A percentile compares a stretch with the other conserved stretches of the same genome.
phyloP scores from a whole-genome alignment of 2,113 vertebrate species.

The Mesoclemmys tuberculata region DNA sequence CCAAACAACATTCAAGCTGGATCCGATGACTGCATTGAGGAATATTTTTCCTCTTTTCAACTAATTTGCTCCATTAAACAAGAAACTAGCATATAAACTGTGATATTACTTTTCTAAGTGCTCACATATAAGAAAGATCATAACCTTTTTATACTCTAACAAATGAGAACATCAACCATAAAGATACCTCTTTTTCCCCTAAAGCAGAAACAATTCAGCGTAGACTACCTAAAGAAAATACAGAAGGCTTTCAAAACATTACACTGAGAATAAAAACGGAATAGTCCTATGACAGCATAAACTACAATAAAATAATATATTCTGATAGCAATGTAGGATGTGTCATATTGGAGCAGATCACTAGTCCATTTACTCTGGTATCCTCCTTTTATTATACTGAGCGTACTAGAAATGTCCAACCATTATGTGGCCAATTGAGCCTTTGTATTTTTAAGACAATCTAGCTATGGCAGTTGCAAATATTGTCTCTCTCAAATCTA shows the following conservation, averaged over 20 bases:
- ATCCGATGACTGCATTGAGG: background rate
- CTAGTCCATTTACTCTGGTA: background rate
- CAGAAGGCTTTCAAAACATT: background rate
- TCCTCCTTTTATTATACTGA: background rate
- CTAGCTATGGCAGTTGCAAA: background rate
- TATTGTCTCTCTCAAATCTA: rapidly evolving
- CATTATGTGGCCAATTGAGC: background rate
- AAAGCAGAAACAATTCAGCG: background rate
- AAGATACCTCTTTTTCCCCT: background rate
- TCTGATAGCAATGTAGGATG: background rate
- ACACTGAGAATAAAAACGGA: background rate
- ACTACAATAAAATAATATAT: background rate
- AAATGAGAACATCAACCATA: background rate
- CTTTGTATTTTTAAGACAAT: background rate
- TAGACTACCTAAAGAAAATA: background rate
- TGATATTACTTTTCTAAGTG: background rate
- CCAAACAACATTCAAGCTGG: background rate
- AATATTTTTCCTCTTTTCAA: background rate
- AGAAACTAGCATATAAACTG: background rate
- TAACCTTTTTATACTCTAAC: background rate
- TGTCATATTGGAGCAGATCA: rapidly evolving
- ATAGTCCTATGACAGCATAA: background rate
- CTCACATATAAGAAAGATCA: background rate
- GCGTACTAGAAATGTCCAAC: background rate
- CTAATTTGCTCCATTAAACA: background rate